Evolutionary conservation across 2,888 invertebrate species (phyloP), one percentile per base, ranked within the genome.

Genomic region (Amblyjoppa proteus): DNA sequence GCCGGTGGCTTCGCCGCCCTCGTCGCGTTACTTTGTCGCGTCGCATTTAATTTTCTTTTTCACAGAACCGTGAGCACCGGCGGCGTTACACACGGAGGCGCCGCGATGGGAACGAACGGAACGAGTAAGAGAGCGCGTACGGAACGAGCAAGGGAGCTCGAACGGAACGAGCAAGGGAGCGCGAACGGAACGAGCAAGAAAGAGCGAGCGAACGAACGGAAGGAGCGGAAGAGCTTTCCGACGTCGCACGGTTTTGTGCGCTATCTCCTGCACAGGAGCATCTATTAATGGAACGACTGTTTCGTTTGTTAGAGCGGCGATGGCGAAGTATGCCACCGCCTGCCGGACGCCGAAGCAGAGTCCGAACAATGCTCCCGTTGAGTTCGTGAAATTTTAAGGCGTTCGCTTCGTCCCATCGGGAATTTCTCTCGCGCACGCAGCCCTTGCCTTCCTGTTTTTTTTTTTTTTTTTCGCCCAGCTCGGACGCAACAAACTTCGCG

Each of bases 211-310:
- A 51, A 38, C 20, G 13, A 61, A 70, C 31, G 25, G 64, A 66
- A 76, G 28, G 73, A 73, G 76, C 69, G 38, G 25, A 25, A n/a
- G 51, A 69, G 58, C 64, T 81, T 83, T 64, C 73, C 69, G 34
- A 34, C 66, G 74, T 77, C 71, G 56, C 75, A 25, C 16, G 31
- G 64, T 64, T 81, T 49, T 49, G 16, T 81, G 45, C 69, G 51
- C 69, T 78, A 81, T 77, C 77, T 77, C 58, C 53, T 81, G 73
- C 64, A 69, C 77, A 64, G 70, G 83, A 83, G 77, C 74, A 81
- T 83, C 85, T 86, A 83, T 83, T 86, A 86, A 86, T 86, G 85
- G 80, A 86, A 86, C 85, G 80, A 86, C 75, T 77, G 80, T 83
- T 83, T 81, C 83, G 81, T 83, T 86, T 86, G 85, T 86, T 80